phyloP scores from a whole-genome alignment of 2,113 vertebrate species.

The Collichthys lucidus region DNA sequence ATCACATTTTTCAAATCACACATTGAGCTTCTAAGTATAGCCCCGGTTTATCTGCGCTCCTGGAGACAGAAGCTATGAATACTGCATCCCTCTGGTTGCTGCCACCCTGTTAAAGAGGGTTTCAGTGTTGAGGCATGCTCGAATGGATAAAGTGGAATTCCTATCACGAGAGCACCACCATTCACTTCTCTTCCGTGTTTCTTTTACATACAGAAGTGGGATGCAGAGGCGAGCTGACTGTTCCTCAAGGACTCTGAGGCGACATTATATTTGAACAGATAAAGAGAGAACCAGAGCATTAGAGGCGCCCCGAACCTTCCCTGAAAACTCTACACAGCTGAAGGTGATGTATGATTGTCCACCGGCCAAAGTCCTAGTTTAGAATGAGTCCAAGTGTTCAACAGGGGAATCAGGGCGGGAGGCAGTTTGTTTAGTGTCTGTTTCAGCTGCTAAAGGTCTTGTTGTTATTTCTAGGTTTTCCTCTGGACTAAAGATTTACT shows the following conservation, averaged over 20 bases:
- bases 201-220: constrained; percentile 46
- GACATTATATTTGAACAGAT: constrained; percentile 40
- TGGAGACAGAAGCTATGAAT: constrained; percentile 78
- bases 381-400: constrained; percentile 37
- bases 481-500: constrained; percentile 15
- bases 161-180: constrained; percentile 65
- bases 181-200: constrained; percentile 60
- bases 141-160: constrained; percentile 76
- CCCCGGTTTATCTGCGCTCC: constrained; percentile 69
- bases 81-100: constrained; percentile 76
- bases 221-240: constrained; percentile 23
- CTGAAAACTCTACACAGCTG: neutral
- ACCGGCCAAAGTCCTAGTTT: constrained; percentile 16
- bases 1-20: constrained; percentile 73
- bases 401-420: neutral
- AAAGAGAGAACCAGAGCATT: constrained; percentile 8
- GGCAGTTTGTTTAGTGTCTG: constrained; percentile 27
- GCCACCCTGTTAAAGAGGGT: constrained; percentile 76
- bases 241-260: constrained; percentile 41
- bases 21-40: constrained; percentile 78
- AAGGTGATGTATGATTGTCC: constrained; percentile 24
- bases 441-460: constrained; percentile 1
- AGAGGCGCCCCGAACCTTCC: neutral
- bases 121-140: constrained; percentile 77
- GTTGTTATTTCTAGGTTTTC: constrained; percentile 7